These are phyloP conservation scores for Neopelma chrysocephalum DNA, from an alignment of 2,797 vertebrate genomes.

Conservation along the genomic window DNA sequence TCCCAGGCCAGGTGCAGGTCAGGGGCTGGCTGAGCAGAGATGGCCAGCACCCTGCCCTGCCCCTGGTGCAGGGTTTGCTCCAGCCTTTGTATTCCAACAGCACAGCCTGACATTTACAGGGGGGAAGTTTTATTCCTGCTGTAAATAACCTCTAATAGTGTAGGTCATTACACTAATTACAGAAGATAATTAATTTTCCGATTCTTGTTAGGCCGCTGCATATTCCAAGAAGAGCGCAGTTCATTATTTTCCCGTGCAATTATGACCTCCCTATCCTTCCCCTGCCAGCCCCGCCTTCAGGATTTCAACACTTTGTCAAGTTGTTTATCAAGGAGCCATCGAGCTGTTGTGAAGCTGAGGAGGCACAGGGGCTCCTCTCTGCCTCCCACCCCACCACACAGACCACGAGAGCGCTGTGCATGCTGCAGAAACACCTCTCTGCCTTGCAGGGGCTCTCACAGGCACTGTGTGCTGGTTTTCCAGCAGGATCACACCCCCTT, in stretches of 20 bases:
- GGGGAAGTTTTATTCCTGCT: conserved; percentile 72
- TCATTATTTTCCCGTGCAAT: conserved; percentile 42
- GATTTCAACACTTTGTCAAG: conserved; percentile 11
- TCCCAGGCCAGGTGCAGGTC: not conserved
- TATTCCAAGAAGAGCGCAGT: conserved; percentile 58
- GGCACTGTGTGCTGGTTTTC: accelerated
- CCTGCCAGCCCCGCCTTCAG: not conserved
- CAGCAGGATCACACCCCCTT: accelerated
- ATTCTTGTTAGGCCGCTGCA: conserved; percentile 59
- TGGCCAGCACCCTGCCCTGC: not conserved
- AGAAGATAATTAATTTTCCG: conserved; percentile 76
- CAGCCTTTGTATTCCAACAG: not conserved
- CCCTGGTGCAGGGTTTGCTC: accelerated
- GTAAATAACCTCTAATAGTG: conserved; percentile 76
- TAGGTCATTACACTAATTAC: conserved; percentile 77
- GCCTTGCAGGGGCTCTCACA: accelerated
- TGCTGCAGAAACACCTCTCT: not conserved
- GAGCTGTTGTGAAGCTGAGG: not conserved
- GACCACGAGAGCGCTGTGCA: accelerated
- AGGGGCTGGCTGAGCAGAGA: not conserved
- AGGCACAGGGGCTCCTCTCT: not conserved
- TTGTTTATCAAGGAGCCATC: not conserved
- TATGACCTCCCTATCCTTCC: not conserved
- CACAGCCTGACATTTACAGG: conserved; percentile 61
- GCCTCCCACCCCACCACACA: not conserved